Percentiles rank a stretch among this genome's conserved stretches.
phyloP scores from a whole-genome alignment of 2,113 vertebrate genomes.

The Hippocampus barbouri region DNA sequence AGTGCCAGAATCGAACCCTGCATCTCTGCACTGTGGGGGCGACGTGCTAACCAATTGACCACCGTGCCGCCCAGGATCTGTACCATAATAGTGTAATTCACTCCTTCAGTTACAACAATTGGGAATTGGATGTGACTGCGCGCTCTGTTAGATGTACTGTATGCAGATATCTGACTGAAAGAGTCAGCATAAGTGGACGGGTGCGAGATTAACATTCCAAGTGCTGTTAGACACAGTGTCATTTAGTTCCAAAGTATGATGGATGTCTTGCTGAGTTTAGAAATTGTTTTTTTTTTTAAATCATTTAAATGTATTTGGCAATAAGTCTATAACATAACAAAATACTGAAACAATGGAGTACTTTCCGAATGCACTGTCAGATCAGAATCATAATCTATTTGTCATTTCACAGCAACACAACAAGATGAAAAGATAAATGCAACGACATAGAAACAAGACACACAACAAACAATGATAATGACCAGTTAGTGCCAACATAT shows the following conservation, averaged over 20 bases:
- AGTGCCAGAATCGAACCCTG: too few species aligned
- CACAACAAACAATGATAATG: too few species aligned
- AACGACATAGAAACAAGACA: too few species aligned
- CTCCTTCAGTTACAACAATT: neutral
- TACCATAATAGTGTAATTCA: neutral
- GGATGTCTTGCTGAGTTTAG: constrained; percentile 35
- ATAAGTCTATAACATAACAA: neutral
- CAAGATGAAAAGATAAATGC: too few species aligned
- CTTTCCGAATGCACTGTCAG: neutral
- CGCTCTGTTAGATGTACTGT: constrained; percentile 20
- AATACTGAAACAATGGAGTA: neutral
- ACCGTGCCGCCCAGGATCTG: too few species aligned
- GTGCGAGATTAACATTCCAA: constrained; percentile 30
- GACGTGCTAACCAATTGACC: too few species aligned
- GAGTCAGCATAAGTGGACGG: constrained; percentile 27
- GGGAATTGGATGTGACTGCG: neutral
- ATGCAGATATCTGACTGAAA: constrained; percentile 17
- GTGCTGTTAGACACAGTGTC: constrained; percentile 44
- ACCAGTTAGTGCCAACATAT: too few species aligned
- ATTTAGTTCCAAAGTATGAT: constrained; percentile 51
- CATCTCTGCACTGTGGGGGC: too few species aligned
- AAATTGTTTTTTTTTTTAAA: neutral
- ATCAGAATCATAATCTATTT: too few species aligned
- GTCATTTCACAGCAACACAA: too few species aligned
- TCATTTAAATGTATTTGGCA: neutral